Evolutionary conservation across 2,797 vertebrate genomes (phyloP).

Genomic region (Gymnoscopelus braueri): DNA sequence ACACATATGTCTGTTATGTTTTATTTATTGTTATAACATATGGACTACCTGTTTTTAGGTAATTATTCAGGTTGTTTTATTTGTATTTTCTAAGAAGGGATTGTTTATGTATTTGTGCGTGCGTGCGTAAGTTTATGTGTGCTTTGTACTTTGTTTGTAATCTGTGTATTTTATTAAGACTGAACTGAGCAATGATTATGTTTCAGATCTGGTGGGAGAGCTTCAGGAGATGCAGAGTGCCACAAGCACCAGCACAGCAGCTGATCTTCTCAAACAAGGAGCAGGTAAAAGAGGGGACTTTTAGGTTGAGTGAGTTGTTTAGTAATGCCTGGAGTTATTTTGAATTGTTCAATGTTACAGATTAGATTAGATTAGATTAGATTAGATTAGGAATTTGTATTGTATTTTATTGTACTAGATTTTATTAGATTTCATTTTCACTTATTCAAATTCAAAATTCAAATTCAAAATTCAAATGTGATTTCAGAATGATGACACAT

Average conservation of each 20-base stretch:
- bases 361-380: too few relatives aligned
- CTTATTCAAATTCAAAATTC: too few relatives aligned
- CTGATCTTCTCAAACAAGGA: constrained; percentile 90
- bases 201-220: constrained; percentile 87
- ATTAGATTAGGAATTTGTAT: too few relatives aligned
- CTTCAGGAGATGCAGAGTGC: constrained; percentile 80
- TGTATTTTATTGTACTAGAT: too few relatives aligned
- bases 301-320: too few relatives aligned
- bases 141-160: constrained; percentile 1
- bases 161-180: background rate
- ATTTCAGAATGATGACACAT: background rate
- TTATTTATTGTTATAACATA: too few relatives aligned
- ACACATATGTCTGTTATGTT: too few relatives aligned
- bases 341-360: background rate
- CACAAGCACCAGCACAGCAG: constrained; percentile 89
- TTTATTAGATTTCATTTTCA: too few relatives aligned
- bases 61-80: too few relatives aligned
- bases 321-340: background rate
- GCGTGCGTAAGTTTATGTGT: background rate
- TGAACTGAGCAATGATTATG: constrained; percentile 2
- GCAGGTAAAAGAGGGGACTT: constrained; percentile 78
- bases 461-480: too few relatives aligned
- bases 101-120: background rate
- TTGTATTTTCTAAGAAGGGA: too few relatives aligned
- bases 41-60: too few relatives aligned